These are phyloP conservation scores for Perognathus longimembris DNA, from an alignment of 2,113 vertebrate species.

Conservation along the genomic window DNA sequence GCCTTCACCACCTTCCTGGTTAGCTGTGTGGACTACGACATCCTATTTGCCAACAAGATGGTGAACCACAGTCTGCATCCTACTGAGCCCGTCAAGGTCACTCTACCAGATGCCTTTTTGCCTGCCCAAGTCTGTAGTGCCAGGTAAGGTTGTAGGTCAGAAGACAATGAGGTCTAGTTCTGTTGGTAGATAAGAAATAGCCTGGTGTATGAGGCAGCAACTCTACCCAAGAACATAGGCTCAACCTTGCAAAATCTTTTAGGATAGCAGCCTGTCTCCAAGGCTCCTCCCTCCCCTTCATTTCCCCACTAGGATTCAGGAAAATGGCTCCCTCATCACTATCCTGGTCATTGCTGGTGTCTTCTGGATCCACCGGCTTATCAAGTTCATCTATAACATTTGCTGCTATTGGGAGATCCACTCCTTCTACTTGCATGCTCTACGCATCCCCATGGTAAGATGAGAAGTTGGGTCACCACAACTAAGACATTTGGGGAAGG, in stretches of 20 bases:
- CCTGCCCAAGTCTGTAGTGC: slow-evolving; percentile 93
- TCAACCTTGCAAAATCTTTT: neutral
- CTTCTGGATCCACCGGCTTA: slow-evolving; percentile 97
- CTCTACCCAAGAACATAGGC: neutral
- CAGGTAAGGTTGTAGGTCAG: slow-evolving; percentile 85
- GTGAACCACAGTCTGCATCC: slow-evolving; percentile 95
- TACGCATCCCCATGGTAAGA: slow-evolving; percentile 97
- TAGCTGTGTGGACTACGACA: slow-evolving; percentile 98
- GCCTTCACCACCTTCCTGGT: slow-evolving; percentile 98
- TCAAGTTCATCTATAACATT: slow-evolving; percentile 98
- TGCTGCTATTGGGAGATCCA: slow-evolving; percentile 99
- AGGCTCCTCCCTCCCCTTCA: slow-evolving; percentile 1
- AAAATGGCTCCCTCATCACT: slow-evolving; percentile 94
- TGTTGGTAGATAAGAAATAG: neutral
- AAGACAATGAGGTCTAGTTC: neutral
- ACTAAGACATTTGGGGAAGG: neutral
- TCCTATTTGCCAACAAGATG: slow-evolving; percentile 98
- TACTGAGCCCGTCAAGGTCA: slow-evolving; percentile 93
- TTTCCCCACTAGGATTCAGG: slow-evolving; percentile 90
- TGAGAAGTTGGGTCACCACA: neutral
- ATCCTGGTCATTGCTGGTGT: slow-evolving; percentile 95
- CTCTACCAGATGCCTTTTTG: slow-evolving; percentile 95
- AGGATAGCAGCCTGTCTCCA: neutral
- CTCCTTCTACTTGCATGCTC: slow-evolving; percentile 96
- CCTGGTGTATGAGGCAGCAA: neutral